These are phyloP conservation scores for Paramormyrops hopkinsi DNA, from an alignment of 2,797 vertebrate species.

Conservation along the genomic window DNA sequence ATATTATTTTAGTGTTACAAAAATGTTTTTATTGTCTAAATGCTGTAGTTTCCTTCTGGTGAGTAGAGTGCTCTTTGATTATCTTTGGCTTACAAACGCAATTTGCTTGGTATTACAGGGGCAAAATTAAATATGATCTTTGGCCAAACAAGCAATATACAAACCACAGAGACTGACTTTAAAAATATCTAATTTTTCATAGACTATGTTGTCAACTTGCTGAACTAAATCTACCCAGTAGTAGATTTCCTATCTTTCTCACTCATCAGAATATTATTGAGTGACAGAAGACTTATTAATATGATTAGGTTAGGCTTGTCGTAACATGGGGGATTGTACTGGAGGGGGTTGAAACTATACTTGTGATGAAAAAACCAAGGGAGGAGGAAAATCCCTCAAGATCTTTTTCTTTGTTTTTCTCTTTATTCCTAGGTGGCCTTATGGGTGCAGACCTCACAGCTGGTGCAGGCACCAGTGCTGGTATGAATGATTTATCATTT, in stretches of 20 bases:
- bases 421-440: constrained; percentile 85
- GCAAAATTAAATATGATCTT: constrained; percentile 41
- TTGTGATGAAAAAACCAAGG: constrained; percentile 36
- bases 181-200: constrained; percentile 40
- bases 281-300: constrained; percentile 8
- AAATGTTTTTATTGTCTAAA: constrained; percentile 38
- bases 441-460: constrained; percentile 98
- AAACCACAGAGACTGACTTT: constrained; percentile 32
- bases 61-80: constrained; percentile 35
- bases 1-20: constrained; percentile 22
- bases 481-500: constrained; percentile 70
- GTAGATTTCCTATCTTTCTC: constrained; percentile 14
- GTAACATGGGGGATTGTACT: constrained; percentile 13
- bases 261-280: background rate
- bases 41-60: constrained; percentile 37
- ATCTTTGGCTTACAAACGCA: constrained; percentile 35
- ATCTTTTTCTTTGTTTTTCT: constrained; percentile 41
- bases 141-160: constrained; percentile 24
- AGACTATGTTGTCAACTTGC: constrained; percentile 24
- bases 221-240: constrained; percentile 13
- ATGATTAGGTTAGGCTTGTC: constrained; percentile 2
- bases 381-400: background rate
- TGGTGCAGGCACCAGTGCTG: constrained; percentile 98
- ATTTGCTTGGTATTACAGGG: constrained; percentile 40
- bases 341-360: constrained; percentile 7